Base-by-base conservation (phyloP, 1,140 invertebrate genomes). In the Apolygus lucorum region DNA sequence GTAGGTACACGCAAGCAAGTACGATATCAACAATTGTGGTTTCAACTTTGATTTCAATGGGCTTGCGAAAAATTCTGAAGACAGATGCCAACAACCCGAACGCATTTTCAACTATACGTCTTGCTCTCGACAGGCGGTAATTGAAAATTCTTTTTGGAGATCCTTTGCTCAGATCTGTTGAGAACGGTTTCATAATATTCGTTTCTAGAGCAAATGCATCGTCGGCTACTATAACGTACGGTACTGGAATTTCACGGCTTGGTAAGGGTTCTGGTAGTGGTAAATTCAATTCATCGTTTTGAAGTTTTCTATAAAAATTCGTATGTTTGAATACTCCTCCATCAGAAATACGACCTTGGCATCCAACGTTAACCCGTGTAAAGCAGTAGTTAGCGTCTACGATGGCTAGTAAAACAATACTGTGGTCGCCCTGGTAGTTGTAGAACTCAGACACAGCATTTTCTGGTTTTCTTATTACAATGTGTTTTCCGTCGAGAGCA, bases 21-120 rank as follows among this genome's bases (percentile, higher is more conserved):
- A 75, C 74, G 64, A 80, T 49, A 67, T n/a, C n/a, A n/a, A n/a
- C 67, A 27, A 52, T 73, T 25, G 11, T 72, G 75, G 64, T 70
- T 77, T 77, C 67, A 54, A 72, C 71, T 26, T 77, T 62, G n/a
- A 80, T 63, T 59, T 73, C 27, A 8, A 80, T 76, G 42, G 77
- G 76, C 27, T 68, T 74, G 72, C 75, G 69, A 21, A 82, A 78
- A 49, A 81, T 75, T 74, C 79, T 72, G 73, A 79, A 83, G 29
- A 76, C 74, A 28, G 76, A 74, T 1, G 77, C 72, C n/a, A n/a
- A 71, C 67, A 84, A 82, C n/a, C 82, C 82, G 75, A 84, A 84
- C 2, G 78, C 78, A 76, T 83, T 84, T 77, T 84, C 82, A 1
- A 82, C 76, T 24, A 80, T 76, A 69, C 77, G 75, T 22, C 80